These are phyloP conservation scores for Drosophila nigrodunni DNA, from an alignment of 1,140 invertebrate species.

Conservation along the genomic window DNA sequence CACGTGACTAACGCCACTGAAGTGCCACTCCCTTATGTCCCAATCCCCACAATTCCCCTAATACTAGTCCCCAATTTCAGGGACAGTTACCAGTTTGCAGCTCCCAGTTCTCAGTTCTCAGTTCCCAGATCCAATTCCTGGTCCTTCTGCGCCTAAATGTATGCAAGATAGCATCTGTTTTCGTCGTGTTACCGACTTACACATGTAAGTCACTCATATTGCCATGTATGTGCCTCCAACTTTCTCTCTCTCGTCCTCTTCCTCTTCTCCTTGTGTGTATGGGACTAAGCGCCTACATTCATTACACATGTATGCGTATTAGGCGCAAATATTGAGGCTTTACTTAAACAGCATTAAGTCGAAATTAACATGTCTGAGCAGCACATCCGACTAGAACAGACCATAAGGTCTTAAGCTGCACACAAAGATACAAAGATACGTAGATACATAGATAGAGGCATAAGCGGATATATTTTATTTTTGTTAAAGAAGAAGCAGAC, in stretches of 20 bases:
- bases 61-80: background rate
- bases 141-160: slow-evolving; percentile 65
- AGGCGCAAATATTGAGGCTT: slow-evolving; percentile 81
- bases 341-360: slow-evolving; percentile 82
- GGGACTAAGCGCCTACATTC: slow-evolving; percentile 72
- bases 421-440: background rate
- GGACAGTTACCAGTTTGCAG: too few relatives aligned
- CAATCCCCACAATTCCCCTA: background rate
- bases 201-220: slow-evolving; percentile 81
- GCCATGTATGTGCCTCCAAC: slow-evolving; percentile 24
- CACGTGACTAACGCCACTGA: slow-evolving; percentile 71
- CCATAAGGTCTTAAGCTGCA: slow-evolving; percentile 22
- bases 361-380: slow-evolving; percentile 80
- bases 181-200: slow-evolving; percentile 81
- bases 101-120: background rate
- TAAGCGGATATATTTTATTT: background rate
- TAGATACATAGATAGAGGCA: slow-evolving; percentile 15
- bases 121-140: slow-evolving; percentile 24
- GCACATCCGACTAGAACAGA: slow-evolving; percentile 11
- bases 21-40: background rate
- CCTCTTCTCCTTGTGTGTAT: slow-evolving; percentile 20
- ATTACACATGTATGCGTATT: slow-evolving; percentile 81
- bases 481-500: background rate
- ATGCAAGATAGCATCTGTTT: slow-evolving; percentile 82
- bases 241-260: background rate